Conservation (phyloP, 2,113 vertebrate genomes). For the Bombycilla garrulus region DNA sequence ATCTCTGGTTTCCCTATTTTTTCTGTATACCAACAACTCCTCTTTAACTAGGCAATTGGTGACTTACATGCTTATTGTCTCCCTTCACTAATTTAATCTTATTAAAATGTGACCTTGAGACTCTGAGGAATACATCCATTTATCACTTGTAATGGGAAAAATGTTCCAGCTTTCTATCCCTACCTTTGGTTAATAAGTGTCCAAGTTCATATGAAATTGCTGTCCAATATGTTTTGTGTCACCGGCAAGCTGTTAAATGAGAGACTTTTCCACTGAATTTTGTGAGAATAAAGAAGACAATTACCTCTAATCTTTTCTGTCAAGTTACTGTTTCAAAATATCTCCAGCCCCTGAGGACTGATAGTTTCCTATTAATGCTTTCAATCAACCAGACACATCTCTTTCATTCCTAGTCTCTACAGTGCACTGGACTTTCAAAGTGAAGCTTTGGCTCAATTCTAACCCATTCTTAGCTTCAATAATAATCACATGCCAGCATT, state of each 20-base stretch:
- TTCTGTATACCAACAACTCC: not conserved
- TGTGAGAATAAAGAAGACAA: not conserved
- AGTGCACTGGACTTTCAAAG: not conserved
- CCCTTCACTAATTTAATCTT: conserved; percentile 5
- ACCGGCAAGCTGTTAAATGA: not conserved
- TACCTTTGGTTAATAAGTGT: not conserved
- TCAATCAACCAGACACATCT: not conserved
- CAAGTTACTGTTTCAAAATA: not conserved
- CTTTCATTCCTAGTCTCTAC: not conserved
- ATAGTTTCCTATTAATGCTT: not conserved
- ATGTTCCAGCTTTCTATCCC: not conserved
- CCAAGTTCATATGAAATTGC: not conserved
- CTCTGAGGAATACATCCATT: not conserved
- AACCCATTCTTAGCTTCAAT: not conserved
- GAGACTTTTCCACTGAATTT: not conserved
- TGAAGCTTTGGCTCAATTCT: not conserved
- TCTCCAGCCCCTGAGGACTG: not conserved
- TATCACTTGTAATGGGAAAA: not conserved
- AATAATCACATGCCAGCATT: not conserved
- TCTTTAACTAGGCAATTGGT: not conserved
- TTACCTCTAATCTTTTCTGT: not conserved
- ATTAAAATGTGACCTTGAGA: not conserved
- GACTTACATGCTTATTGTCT: conserved; percentile 21
- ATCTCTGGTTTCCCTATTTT: not conserved
- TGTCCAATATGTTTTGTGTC: not conserved